Evolutionary conservation across 2,797 vertebrate genomes (phyloP).

Genomic region (Tiaroga cobitis): DNA sequence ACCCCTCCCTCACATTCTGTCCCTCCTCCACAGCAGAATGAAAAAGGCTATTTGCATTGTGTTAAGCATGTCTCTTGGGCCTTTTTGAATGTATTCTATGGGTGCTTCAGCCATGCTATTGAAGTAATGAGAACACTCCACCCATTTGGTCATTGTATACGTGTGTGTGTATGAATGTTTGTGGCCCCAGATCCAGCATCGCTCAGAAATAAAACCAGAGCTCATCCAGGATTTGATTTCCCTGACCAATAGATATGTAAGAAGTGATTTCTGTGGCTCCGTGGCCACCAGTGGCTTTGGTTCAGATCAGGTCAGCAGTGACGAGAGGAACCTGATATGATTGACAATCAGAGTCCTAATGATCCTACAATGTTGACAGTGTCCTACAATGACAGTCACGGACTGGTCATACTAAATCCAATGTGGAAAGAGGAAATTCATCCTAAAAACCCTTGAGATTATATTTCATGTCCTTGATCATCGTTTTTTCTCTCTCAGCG

Average conservation of each 20-base stretch:
- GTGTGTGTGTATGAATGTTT: constrained; percentile 13
- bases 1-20: constrained; percentile 50
- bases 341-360: constrained; percentile 30
- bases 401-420: constrained; percentile 7
- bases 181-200: constrained; percentile 20
- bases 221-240: constrained; percentile 31
- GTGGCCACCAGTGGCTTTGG: background rate
- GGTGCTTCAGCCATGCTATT: constrained; percentile 74
- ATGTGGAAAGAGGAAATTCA: constrained; percentile 13
- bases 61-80: constrained; percentile 56
- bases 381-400: background rate
- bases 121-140: constrained; percentile 76
- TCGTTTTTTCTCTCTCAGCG: background rate
- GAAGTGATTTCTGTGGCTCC: constrained; percentile 16
- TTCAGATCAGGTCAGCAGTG: constrained; percentile 34
- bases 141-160: constrained; percentile 77
- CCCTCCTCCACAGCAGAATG: constrained; percentile 50
- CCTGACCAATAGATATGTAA: constrained; percentile 24
- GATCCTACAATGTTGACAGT: constrained; percentile 31
- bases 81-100: constrained; percentile 72
- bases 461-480: constrained; percentile 17
- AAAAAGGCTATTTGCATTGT: constrained; percentile 53
- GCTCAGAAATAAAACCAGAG: constrained; percentile 5
- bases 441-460: background rate
- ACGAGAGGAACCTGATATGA: constrained; percentile 42